Conservation (phyloP, 1,140 invertebrate genomes). For the Archivesica marissinica region DNA sequence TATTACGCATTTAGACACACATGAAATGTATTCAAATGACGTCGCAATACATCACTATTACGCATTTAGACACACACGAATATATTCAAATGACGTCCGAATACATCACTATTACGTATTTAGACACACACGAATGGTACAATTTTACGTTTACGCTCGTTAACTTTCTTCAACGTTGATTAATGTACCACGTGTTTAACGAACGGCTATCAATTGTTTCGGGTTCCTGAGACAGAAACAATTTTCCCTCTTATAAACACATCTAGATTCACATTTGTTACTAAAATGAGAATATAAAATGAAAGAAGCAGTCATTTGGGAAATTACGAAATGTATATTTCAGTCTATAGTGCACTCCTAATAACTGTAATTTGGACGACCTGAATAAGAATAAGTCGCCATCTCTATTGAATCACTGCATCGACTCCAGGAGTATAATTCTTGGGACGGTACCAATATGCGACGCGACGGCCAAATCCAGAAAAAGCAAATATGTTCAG, state of each 20-base stretch:
- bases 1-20: neutral
- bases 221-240: neutral
- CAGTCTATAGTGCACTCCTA: neutral
- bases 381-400: constrained; percentile 2
- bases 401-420: neutral
- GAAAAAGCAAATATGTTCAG: too few species aligned
- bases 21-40: neutral
- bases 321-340: constrained; percentile 7
- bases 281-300: neutral
- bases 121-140: neutral
- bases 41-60: neutral
- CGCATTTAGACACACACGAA: neutral
- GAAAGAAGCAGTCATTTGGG: constrained; percentile 6
- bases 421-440: neutral
- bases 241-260: neutral
- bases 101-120: neutral
- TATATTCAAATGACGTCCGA: neutral
- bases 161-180: neutral
- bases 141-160: too few species aligned
- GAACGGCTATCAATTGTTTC: neutral
- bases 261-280: constrained; percentile 8
- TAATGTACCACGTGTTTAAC: neutral
- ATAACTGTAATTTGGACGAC: constrained; percentile 11
- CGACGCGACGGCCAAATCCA: too few species aligned
- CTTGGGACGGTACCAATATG: too few species aligned